A percentile compares a stretch with the other conserved stretches of the same genome.
Evolutionary conservation across 2,113 vertebrate species (phyloP).

Genomic region (Casuarius casuarius): DNA sequence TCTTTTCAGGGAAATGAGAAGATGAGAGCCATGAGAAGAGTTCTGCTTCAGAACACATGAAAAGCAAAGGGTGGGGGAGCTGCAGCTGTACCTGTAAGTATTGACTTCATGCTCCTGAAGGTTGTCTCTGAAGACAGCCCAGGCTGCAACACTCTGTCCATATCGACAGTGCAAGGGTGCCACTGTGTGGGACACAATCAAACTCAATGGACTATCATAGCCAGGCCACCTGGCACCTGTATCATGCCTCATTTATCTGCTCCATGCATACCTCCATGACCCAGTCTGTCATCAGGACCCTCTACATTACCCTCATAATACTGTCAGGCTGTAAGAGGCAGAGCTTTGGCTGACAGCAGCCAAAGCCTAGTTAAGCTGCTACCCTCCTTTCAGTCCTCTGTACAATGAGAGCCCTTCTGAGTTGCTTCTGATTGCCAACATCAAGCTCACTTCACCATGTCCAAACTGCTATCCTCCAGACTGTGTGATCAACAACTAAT

Average conservation of each 20-base stretch:
- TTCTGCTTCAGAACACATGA: not conserved
- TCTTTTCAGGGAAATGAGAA: not conserved
- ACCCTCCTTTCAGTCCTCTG: not conserved
- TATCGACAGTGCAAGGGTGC: not conserved
- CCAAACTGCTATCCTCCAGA: not conserved
- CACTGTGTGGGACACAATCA: not conserved
- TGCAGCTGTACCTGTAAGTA: not conserved
- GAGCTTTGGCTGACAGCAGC: not conserved
- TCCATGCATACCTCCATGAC: not conserved
- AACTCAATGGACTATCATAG: not conserved
- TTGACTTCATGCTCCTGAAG: not conserved
- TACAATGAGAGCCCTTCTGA: not conserved
- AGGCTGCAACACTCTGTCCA: not conserved
- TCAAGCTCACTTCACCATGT: not conserved
- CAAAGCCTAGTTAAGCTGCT: not conserved
- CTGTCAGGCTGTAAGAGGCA: not conserved
- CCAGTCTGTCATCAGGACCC: rapidly evolving
- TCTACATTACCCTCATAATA: not conserved
- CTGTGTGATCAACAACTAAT: not conserved
- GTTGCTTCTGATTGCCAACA: not conserved
- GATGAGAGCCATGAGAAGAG: not conserved
- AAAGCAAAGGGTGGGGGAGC: not conserved
- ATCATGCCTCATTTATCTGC: not conserved
- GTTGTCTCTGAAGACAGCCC: not conserved
- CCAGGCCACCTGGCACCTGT: rapidly evolving